These are phyloP conservation scores for Myotis lucifugus DNA, from an alignment of 2,113 vertebrate genomes.

Conservation along the genomic window DNA sequence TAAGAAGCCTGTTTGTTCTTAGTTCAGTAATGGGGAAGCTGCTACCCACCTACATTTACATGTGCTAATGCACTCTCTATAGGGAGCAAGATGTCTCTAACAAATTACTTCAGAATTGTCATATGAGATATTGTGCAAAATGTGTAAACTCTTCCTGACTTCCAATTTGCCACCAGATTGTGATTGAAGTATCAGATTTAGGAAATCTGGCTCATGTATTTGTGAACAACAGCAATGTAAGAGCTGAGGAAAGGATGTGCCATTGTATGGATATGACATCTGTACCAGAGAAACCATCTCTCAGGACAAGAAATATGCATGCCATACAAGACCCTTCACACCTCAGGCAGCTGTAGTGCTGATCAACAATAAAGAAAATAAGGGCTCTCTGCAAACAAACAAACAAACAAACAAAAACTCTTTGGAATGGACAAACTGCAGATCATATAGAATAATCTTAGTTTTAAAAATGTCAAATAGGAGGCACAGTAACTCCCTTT, in stretches of 20 bases:
- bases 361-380: constrained; percentile 15
- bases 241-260: background rate
- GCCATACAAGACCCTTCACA: background rate
- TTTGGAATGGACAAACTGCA: constrained; percentile 33
- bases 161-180: background rate
- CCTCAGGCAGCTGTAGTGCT: background rate
- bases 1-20: constrained; percentile 29
- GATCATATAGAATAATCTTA: constrained; percentile 55
- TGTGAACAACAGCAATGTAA: background rate
- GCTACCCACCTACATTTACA: background rate
- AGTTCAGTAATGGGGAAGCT: background rate
- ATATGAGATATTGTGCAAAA: background rate
- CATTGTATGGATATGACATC: background rate
- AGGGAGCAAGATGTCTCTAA: constrained; percentile 1
- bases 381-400: background rate
- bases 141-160: constrained; percentile 14
- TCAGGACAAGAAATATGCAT: background rate
- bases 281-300: background rate
- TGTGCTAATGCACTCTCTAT: background rate
- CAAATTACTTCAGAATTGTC: constrained; percentile 4
- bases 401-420: background rate
- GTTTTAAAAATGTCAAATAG: constrained; percentile 30
- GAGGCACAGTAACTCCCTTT: constrained; percentile 63
- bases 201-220: constrained; percentile 8
- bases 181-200: background rate